Evolutionary conservation across 2,888 invertebrate species (phyloP).

Genomic region (Linnaemya vulpina): DNA sequence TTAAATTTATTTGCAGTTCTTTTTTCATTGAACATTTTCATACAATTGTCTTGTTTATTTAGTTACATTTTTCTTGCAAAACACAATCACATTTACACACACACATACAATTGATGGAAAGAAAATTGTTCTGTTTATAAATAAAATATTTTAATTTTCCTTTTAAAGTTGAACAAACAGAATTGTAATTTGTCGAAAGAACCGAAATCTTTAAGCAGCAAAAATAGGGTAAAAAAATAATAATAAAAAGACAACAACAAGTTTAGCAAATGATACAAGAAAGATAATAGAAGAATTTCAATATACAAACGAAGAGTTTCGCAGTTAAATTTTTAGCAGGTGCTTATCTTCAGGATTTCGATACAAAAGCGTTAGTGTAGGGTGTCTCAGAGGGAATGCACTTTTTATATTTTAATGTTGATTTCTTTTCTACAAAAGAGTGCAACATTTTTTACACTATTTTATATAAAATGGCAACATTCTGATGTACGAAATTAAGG

Average conservation of each 20-base stretch:
- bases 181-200: slow-evolving; percentile 76
- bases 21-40: not conserved
- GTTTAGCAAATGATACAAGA: not conserved
- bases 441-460: too few species aligned
- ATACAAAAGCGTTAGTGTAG: too few species aligned
- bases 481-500: too few species aligned
- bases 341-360: too few species aligned
- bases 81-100: not conserved
- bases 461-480: too few species aligned
- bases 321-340: not conserved
- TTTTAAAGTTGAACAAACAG: slow-evolving; percentile 65
- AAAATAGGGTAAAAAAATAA: slow-evolving; percentile 1
- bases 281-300: not conserved
- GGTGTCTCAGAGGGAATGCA: too few species aligned
- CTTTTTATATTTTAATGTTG: too few species aligned
- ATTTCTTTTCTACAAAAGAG: too few species aligned
- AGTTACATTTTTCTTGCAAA: not conserved
- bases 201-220: not conserved
- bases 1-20: slow-evolving; percentile 4
- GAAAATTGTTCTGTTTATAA: slow-evolving; percentile 60
- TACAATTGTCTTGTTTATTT: slow-evolving; percentile 24
- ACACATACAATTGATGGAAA: slow-evolving; percentile 19
- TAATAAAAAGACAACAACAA: not conserved
- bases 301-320: not conserved
- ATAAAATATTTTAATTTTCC: slow-evolving; percentile 79